phyloP scores from a whole-genome alignment of 2,888 invertebrate genomes.

The Himalopsyche tibetana region DNA sequence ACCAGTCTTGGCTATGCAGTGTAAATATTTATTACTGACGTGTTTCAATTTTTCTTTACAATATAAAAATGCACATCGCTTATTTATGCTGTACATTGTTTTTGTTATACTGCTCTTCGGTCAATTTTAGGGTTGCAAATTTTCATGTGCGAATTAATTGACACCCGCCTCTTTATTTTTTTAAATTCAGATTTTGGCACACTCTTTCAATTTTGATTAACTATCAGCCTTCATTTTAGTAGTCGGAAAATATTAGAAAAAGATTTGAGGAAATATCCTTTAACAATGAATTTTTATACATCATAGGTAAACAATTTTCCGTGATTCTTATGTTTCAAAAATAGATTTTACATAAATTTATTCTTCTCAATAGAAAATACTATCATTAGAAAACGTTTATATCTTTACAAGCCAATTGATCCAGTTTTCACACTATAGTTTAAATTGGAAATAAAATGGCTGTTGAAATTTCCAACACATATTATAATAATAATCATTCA shows the following conservation, averaged over 20 bases:
- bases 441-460: not conserved
- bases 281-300: not conserved
- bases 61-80: slow-evolving; percentile 52
- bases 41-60: slow-evolving; percentile 59
- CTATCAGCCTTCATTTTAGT: slow-evolving; percentile 29
- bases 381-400: not conserved
- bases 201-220: not conserved
- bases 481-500: not conserved
- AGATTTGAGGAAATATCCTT: not conserved
- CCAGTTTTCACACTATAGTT: not conserved
- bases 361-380: not conserved
- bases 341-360: not conserved
- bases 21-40: slow-evolving; percentile 69
- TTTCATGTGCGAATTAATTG: not conserved
- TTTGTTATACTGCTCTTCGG: not conserved
- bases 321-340: not conserved
- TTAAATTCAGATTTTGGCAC: slow-evolving; percentile 1
- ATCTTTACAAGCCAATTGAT: not conserved
- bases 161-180: not conserved
- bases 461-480: no score
- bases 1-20: slow-evolving; percentile 74
- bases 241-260: slow-evolving; percentile 11
- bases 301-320: not conserved
- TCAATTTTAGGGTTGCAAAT: not conserved
- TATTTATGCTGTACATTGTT: slow-evolving; percentile 6